Conservation (phyloP, 2,113 vertebrate species). For the Diadophis punctatus region DNA sequence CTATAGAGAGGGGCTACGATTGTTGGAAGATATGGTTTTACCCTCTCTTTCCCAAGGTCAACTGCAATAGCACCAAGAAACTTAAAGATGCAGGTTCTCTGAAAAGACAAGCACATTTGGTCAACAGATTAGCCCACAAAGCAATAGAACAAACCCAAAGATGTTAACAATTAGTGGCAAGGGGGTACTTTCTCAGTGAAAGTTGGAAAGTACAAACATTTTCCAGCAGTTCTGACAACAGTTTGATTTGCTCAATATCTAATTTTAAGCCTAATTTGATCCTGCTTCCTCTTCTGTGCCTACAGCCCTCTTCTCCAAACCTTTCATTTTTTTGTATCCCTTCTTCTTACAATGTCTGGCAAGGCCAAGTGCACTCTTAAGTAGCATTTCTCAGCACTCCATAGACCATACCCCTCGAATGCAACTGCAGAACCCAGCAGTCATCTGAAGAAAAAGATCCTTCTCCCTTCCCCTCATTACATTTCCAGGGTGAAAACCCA, state of each 20-base stretch:
- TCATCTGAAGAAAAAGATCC: background rate
- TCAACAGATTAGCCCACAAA: background rate
- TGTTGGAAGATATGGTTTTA: slow-evolving; percentile 81
- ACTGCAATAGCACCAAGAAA: slow-evolving; percentile 90
- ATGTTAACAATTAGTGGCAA: background rate
- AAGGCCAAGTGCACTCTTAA: background rate
- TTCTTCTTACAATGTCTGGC: background rate
- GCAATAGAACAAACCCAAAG: background rate
- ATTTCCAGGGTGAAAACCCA: background rate
- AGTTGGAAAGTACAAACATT: background rate
- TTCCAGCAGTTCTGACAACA: background rate
- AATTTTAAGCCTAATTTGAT: background rate
- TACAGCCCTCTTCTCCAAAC: background rate
- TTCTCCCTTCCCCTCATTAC: background rate
- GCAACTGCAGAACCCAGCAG: background rate
- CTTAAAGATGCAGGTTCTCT: slow-evolving; percentile 95
- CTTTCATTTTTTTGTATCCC: background rate
- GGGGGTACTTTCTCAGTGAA: background rate
- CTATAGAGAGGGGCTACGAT: slow-evolving; percentile 86
- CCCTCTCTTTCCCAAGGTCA: slow-evolving; percentile 83
- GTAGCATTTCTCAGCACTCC: background rate
- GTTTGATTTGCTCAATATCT: background rate
- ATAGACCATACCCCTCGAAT: background rate
- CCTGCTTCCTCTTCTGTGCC: background rate
- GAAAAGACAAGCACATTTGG: slow-evolving; percentile 31